These are phyloP conservation scores for Tetheella fluctuosa DNA, from an alignment of 2,888 invertebrate genomes.

Conservation along the genomic window DNA sequence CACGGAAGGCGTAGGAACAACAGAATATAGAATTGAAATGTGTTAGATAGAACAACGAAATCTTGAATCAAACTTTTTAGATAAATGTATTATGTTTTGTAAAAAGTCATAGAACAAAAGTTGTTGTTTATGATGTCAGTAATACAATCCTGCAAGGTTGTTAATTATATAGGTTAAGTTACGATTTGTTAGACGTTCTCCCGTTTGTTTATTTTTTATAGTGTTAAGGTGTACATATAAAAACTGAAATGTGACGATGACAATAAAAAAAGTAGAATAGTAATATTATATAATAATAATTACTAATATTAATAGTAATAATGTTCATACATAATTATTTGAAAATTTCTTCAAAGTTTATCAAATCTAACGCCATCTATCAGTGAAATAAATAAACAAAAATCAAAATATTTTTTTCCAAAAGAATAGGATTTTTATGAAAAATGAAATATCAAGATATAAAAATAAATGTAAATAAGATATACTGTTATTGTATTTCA, in stretches of 20 bases:
- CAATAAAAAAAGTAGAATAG: conserved; percentile 11
- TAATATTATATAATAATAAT: conserved; percentile 20
- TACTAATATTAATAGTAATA: conserved; percentile 42
- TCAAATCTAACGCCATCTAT: conserved; percentile 40
- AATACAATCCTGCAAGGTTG: no score
- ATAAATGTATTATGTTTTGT: no score
- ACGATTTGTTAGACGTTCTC: neutral
- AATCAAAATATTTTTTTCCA: neutral
- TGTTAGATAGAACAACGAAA: no score
- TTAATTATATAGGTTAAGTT: no score
- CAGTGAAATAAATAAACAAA: neutral
- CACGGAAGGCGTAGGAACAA: no score
- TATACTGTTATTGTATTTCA: conserved; percentile 38
- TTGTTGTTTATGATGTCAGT: no score
- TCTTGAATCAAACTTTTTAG: no score
- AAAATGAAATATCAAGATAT: no score
- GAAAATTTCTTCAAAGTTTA: conserved; percentile 10
- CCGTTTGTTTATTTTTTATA: neutral
- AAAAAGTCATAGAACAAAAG: no score
- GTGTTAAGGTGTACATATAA: neutral
- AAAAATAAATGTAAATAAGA: conserved; percentile 70
- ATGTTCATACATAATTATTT: no score
- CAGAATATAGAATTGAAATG: no score
- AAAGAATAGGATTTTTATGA: neutral
- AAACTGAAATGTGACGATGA: neutral